Conservation (phyloP, 1,140 invertebrate genomes). For the Solen grandis region DNA sequence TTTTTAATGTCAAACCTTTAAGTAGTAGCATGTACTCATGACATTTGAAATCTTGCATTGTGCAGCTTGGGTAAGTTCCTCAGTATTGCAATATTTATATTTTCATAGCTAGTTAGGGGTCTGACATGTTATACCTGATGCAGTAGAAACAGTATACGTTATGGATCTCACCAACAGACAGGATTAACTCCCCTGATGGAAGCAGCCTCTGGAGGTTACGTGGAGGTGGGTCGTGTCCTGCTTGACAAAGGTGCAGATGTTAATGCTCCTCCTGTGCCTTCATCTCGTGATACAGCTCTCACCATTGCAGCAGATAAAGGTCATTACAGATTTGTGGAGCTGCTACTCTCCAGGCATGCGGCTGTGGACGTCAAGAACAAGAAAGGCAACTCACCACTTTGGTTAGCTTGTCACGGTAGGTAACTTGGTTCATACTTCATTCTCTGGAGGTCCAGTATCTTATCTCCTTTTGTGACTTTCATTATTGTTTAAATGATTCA, state of each 20-base stretch:
- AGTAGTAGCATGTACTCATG: too few species aligned
- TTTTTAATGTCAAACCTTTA: too few species aligned
- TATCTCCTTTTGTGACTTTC: too few species aligned
- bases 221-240: constrained; percentile 97
- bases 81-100: too few species aligned
- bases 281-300: constrained; percentile 97
- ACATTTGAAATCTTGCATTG: too few species aligned
- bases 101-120: too few species aligned
- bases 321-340: constrained; percentile 97
- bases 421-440: constrained; percentile 22
- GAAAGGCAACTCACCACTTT: constrained; percentile 99
- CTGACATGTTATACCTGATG: too few species aligned
- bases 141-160: too few species aligned
- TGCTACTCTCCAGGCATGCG: constrained; percentile 87
- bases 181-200: constrained; percentile 99
- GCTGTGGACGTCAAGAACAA: constrained; percentile 99
- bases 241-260: constrained; percentile 98
- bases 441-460: too few species aligned
- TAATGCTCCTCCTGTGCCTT: constrained; percentile 98
- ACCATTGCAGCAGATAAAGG: constrained; percentile 99
- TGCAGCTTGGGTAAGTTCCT: too few species aligned
- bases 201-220: constrained; percentile 99
- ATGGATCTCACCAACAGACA: too few species aligned
- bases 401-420: constrained; percentile 96
- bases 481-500: too few species aligned